These are phyloP conservation scores for Cynopterus sphinx DNA, from an alignment of 2,797 vertebrate species.

Conservation along the genomic window DNA sequence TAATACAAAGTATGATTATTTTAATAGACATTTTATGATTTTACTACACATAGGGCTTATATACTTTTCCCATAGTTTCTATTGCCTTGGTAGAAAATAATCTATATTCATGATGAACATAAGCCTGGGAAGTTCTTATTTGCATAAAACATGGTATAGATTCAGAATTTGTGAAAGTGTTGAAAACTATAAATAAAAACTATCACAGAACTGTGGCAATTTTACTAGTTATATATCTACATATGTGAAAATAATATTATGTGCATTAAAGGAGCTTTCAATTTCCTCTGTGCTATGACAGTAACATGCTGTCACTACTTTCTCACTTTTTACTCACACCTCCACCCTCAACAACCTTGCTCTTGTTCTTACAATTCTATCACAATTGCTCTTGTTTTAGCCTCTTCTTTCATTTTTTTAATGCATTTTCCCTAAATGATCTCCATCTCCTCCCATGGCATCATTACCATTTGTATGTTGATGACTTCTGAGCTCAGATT, in stretches of 20 bases:
- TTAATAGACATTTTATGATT: conserved; percentile 20
- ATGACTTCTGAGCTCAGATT: neutral
- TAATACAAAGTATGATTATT: neutral
- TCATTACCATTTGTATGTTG: neutral
- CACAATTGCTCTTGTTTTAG: neutral
- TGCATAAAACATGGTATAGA: conserved; percentile 62
- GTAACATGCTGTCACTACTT: neutral
- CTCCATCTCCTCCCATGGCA: neutral
- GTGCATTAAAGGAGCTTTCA: neutral
- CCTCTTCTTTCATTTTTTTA: neutral
- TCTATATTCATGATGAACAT: conserved; percentile 61
- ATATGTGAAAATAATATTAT: neutral
- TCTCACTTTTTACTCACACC: neutral
- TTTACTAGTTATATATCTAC: neutral
- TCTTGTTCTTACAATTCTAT: neutral
- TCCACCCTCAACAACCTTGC: neutral
- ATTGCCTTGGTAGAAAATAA: conserved; percentile 14
- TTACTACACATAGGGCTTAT: neutral
- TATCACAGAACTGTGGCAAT: conserved; percentile 29
- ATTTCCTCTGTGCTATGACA: neutral
- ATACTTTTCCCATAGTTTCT: neutral
- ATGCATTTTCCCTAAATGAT: neutral
- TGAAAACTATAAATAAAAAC: conserved; percentile 63
- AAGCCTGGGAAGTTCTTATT: conserved; percentile 45
- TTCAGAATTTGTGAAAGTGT: conserved; percentile 44